Percentiles rank a stretch among this genome's conserved stretches.
Evolutionary conservation across 92 coral and sea anemone genomes (phyloP).

Genomic region (Phymanthus crucifer): DNA sequence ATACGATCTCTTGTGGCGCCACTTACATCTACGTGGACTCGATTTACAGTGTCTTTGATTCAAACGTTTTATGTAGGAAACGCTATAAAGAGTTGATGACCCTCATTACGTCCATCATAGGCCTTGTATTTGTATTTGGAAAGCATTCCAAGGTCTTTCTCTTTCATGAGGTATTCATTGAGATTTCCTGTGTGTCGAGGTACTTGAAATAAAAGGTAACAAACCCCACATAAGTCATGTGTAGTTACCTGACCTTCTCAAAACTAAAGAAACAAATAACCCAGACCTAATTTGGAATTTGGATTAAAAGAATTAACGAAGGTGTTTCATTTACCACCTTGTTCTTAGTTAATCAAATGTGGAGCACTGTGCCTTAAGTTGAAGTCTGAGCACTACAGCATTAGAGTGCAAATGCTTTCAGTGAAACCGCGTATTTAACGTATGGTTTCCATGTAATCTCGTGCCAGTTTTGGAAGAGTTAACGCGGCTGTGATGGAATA

Average conservation of each 20-base stretch:
- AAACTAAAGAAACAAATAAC: not conserved
- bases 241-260: not conserved
- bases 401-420: too few species aligned
- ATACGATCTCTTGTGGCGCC: constrained; percentile 37
- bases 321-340: not conserved
- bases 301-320: not conserved
- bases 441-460: too few species aligned
- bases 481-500: not conserved
- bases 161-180: constrained; percentile 14
- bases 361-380: not conserved
- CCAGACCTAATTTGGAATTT: not conserved
- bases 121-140: not conserved
- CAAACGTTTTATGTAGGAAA: not conserved
- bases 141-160: not conserved
- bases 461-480: too few species aligned
- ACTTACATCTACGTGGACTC: constrained; percentile 15
- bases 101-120: not conserved
- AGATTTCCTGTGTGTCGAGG: constrained; percentile 22
- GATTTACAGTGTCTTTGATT: not conserved
- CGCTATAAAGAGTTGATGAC: not conserved
- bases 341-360: not conserved
- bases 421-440: too few species aligned
- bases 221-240: not conserved
- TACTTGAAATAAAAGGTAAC: not conserved
- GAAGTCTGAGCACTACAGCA: not conserved